These are phyloP conservation scores for Potamilus streckersoni DNA, from an alignment of 1,140 invertebrate species.

Conservation along the genomic window DNA sequence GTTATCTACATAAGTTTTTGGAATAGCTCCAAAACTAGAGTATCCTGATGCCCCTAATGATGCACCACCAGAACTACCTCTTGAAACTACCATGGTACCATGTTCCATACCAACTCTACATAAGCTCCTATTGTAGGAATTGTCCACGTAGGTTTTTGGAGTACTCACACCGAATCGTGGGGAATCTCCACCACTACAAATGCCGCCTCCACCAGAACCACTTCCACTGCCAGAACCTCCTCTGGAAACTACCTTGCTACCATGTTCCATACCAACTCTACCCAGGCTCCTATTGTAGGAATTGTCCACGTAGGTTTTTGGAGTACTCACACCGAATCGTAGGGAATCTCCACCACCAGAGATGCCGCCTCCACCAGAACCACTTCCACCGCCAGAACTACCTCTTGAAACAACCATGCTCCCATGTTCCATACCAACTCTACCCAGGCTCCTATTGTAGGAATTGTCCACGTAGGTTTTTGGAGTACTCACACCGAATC, in stretches of 20 bases:
- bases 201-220: background rate
- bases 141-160: slow-evolving; percentile 31
- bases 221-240: background rate
- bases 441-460: slow-evolving; percentile 28
- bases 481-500: background rate
- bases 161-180: background rate
- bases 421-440: slow-evolving; percentile 30
- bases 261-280: slow-evolving; percentile 35
- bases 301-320: slow-evolving; percentile 43
- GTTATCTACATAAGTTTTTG: slow-evolving; percentile 40
- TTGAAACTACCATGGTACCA: slow-evolving; percentile 21
- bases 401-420: background rate
- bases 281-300: slow-evolving; percentile 32
- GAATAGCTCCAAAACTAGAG: background rate
- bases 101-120: slow-evolving; percentile 21
- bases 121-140: slow-evolving; percentile 19
- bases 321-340: background rate
- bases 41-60: background rate
- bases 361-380: background rate
- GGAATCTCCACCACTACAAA: background rate
- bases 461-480: slow-evolving; percentile 45
- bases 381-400: background rate
- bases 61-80: background rate
- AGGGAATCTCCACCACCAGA: no score
- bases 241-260: slow-evolving; percentile 24